Evolutionary conservation across 1,140 invertebrate genomes (phyloP), one percentile per base, ranked within the genome.

Genomic region (Mesaphorura yosii): DNA sequence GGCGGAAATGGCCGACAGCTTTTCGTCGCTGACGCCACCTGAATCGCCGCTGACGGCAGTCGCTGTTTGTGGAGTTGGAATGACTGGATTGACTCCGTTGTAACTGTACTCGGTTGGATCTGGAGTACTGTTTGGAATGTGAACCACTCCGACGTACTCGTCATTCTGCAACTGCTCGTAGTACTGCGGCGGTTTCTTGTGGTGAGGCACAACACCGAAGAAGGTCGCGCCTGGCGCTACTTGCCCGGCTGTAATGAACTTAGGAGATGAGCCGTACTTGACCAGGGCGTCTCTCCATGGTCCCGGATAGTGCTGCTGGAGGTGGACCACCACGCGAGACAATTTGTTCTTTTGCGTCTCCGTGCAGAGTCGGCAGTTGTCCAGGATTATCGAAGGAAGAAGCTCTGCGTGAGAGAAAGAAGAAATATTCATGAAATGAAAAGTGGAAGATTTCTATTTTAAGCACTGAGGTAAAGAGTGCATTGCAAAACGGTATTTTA

Each of bases 301-400:
- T 39, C 20, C 49, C 17, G 55, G 55, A 25, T 51, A 52, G 20
- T 52, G 46, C 40, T 57, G 55, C 28, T 57, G 55, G 4, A 57
- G 19, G 26, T 57, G 47, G 19, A 57, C 55, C 2, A 52, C 49
- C 4, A 57, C 49, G 17, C 31, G 40, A 27, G 27, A 55, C 10
- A 57, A 25, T 23, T 57, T 57, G 3, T 37, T 2, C 19, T 37
- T 51, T 26, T 57, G 55, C 2, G n/a, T 22, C 5, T 46, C 5
- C n/a, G 55, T 55, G 29, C 55, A 57, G 3, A 47, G 38, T 26
- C 55, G 41, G 20, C 55, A 57, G 23, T 57, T 57, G 55, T 57
- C 55, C 34, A 57, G 29, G 17, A 57, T 57, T n/a, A 57, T 29
- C 1, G 49, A 47, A 5, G 55, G 55, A 29, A 57, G 45, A 4